phyloP scores from a whole-genome alignment of 2,888 invertebrate genomes.

The Poecilobothrus nobilitatus region DNA sequence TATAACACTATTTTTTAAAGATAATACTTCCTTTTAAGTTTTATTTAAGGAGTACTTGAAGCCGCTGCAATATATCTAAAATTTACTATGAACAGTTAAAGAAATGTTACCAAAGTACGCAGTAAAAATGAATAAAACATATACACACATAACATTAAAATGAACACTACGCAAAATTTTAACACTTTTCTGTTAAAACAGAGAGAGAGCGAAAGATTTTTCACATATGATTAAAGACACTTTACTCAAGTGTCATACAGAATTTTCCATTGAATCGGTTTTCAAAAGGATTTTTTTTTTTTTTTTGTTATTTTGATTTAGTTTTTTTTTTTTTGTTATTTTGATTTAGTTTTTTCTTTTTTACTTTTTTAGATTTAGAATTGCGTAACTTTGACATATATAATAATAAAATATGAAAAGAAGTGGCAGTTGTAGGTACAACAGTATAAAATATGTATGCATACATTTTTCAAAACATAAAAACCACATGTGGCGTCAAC shows the following conservation, averaged over 20 bases:
- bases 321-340: neutral
- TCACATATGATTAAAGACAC: constrained; percentile 1
- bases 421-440: neutral
- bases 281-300: neutral
- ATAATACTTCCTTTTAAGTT: no score
- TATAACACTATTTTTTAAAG: no score
- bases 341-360: neutral
- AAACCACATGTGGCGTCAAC: neutral
- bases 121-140: no score
- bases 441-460: neutral
- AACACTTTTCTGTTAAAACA: neutral
- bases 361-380: neutral
- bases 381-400: neutral
- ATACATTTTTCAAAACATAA: neutral
- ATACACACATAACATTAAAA: neutral
- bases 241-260: neutral
- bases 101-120: no score
- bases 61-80: no score
- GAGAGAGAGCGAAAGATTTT: neutral
- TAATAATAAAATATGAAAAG: neutral
- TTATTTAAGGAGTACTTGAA: no score
- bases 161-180: neutral
- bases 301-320: neutral
- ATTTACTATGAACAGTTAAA: no score
- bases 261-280: neutral